Evolutionary conservation across 2,113 vertebrate species (phyloP).

Genomic region (Pungitius pungitius): DNA sequence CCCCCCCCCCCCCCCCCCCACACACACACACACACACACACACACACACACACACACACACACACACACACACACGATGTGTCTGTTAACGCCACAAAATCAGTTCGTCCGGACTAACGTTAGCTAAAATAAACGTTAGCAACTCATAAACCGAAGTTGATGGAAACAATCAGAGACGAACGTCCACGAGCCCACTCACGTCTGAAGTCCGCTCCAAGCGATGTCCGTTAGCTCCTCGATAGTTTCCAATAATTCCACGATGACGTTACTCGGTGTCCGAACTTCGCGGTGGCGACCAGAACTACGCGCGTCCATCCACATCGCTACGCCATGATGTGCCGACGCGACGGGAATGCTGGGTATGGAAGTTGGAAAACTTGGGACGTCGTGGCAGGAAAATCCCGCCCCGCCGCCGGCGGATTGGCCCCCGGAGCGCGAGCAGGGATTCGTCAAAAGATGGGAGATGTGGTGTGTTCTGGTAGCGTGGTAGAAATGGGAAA

Average conservation of each 20-base stretch:
- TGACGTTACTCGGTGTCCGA: neutral
- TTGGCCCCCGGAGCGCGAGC: neutral
- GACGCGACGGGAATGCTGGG: neutral
- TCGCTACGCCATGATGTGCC: conserved; percentile 32
- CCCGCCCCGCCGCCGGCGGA: neutral
- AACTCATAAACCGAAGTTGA: neutral
- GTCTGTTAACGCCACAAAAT: neutral
- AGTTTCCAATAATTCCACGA: conserved; percentile 5
- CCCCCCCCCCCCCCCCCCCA: too few relatives aligned
- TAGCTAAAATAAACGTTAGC: neutral
- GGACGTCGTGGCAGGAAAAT: neutral
- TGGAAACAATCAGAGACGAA: conserved; percentile 14
- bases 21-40: too few relatives aligned
- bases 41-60: too few relatives aligned
- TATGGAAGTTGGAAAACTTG: conserved; percentile 4
- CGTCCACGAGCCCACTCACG: conserved; percentile 47
- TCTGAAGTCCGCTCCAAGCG: conserved; percentile 9
- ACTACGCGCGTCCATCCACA: conserved; percentile 41
- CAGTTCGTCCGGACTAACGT: conserved; percentile 2
- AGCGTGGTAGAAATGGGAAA: neutral
- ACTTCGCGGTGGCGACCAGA: conserved; percentile 53
- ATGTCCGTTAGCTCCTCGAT: neutral
- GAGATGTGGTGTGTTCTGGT: neutral
- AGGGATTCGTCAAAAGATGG: neutral
- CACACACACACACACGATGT: too few relatives aligned